Base-by-base conservation (phyloP, 2,113 vertebrate genomes). In the Panurus biarmicus region DNA sequence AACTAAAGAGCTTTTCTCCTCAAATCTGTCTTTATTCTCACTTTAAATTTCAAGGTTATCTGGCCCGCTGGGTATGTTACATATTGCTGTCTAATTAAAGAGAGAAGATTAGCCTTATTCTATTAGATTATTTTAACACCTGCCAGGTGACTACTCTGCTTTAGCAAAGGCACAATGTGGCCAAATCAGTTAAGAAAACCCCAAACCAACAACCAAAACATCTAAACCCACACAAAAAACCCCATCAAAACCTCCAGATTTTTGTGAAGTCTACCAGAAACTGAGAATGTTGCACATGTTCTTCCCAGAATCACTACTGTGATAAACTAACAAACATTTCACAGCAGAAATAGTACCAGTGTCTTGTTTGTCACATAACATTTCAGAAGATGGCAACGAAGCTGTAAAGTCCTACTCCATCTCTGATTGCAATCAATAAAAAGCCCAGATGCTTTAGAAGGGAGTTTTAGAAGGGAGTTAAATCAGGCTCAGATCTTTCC, bases 391-490 rank as follows among this genome's bases (percentile, higher is more conserved):
- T 75, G 86, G 83, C 80, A 92, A 64, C 82, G 69, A 89, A 93
- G 80, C 83, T 69, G 40, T 74, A 45, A 93, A 94, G 57, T 58
- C 92, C 72, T 67, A 65, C 83, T 89, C 61, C 48, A 6, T 40
- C 65, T 80, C 60, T 89, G 94, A 96, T 87, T 96, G 90, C 94
- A 95, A 96, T 96, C 95, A 96, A 78, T 65, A 72, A 92, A 95
- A 94, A 90, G 18, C 57, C 70, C 79, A 94, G 76, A 89, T 89
- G 91, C 73, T 95, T 96, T 75, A 85, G 65, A 67, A 87, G 65
- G 44, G 50, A 89, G 80, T 65, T 93, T 96, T 75, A 85, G 65
- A 67, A 87, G 65, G 44, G 50, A 89, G 80, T 65, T 93, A 95
- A 93, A 96, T 92, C 89, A 92, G 80, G 31, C 65, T 95, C 67